Conservation (phyloP, 2,797 vertebrate genomes). For the Tenualosa ilisha region DNA sequence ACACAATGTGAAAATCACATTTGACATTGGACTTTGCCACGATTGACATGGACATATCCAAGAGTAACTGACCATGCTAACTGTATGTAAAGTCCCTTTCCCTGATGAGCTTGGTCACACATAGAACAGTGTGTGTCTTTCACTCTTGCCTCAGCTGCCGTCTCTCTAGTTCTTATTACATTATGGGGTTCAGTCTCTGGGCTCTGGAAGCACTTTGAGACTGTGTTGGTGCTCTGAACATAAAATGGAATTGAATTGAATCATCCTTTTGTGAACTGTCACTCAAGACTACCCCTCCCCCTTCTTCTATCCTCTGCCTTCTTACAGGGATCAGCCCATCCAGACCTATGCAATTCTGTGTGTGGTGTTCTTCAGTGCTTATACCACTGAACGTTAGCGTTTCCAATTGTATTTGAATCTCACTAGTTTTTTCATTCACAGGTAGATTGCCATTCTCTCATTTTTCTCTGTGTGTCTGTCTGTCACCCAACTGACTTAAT, state of each 20-base stretch:
- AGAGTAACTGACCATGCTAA: too few relatives aligned
- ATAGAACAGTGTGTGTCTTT: not conserved
- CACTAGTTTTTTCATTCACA: not conserved
- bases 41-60: too few relatives aligned
- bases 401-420: not conserved
- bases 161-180: not conserved
- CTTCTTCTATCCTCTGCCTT: not conserved
- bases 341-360: not conserved
- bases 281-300: not conserved
- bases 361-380: not conserved
- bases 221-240: too few relatives aligned
- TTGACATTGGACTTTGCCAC: too few relatives aligned
- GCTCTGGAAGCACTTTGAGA: too few relatives aligned
- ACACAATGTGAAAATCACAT: too few relatives aligned
- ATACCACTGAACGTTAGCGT: not conserved
- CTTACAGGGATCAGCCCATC: not conserved
- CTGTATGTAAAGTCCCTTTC: not conserved
- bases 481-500: constrained; percentile 49
- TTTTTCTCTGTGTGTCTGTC: constrained; percentile 35
- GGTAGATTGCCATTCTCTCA: not conserved
- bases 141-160: not conserved
- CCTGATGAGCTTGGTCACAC: not conserved
- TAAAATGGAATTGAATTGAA: too few relatives aligned
- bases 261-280: not conserved
- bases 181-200: too few relatives aligned